phyloP scores from a whole-genome alignment of 2,888 invertebrate species.

The Zaprionus lineosus region DNA sequence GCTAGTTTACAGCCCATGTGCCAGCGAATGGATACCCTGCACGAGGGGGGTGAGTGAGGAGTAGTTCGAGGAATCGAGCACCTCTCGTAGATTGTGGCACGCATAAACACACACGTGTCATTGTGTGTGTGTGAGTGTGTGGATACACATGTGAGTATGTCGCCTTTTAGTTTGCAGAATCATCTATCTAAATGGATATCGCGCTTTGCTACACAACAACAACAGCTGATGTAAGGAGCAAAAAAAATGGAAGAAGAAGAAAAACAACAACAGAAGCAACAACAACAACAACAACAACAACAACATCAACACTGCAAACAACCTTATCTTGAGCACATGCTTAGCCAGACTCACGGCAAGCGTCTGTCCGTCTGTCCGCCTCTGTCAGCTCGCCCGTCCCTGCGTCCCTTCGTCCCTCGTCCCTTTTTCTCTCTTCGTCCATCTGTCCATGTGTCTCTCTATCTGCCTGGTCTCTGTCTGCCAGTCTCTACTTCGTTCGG shows the following conservation, averaged over 20 bases:
- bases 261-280: constrained; percentile 12
- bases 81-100: too few relatives aligned
- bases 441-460: constrained; percentile 1
- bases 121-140: constrained; percentile 1
- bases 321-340: constrained; percentile 54
- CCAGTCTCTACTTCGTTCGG: too few relatives aligned
- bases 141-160: constrained; percentile 21
- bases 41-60: too few relatives aligned
- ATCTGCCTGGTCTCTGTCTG: constrained; percentile 7
- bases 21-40: neutral
- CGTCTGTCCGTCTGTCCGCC: constrained; percentile 12
- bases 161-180: constrained; percentile 48
- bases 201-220: constrained; percentile 43
- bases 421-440: neutral
- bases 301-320: constrained; percentile 16
- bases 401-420: constrained; percentile 14
- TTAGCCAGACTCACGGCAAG: constrained; percentile 25
- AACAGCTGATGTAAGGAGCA: too few relatives aligned
- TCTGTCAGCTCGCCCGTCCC: neutral
- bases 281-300: constrained; percentile 21
- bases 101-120: neutral
- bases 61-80: too few relatives aligned
- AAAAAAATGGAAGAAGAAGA: constrained; percentile 20
- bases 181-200: constrained; percentile 74
- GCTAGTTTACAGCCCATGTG: constrained; percentile 43